Evolutionary conservation across 2,797 vertebrate genomes (phyloP), one percentile per base, ranked within the genome.

Genomic region (Crax fasciolata): DNA sequence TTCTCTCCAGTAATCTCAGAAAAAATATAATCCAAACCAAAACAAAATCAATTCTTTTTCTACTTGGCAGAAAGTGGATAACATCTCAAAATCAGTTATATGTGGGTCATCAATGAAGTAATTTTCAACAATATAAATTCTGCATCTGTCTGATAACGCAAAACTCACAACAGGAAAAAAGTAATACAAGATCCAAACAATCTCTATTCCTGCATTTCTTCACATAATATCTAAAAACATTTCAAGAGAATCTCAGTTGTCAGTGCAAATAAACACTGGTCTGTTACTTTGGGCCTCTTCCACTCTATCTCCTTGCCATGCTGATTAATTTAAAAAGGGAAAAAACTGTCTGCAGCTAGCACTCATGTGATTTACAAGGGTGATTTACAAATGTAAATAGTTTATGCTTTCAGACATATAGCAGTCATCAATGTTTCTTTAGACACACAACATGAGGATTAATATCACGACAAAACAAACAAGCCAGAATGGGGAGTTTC

Each of bases 1-100:
- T 96, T 83, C 19, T 89, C 57, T 91, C 51, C 23, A 80, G n/a
- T 72, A 44, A 84, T 67, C 49, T 67, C 46, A 77, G 62, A 93
- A 87, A 80, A 81, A 89, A 49, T n/a, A 52, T 32, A 67, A 41
- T 24, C 43, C 48, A 78, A 78, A 93, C 12, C 13, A 84, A n/a
- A 80, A 65, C 46, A 91, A 93, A 95, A 76, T 30, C 2, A 35
- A 4, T 49, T 82, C 0, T 55, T 44, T 87, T 58, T 66, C 39
- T 91, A 93, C 81, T 87, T 25, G 78, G 32, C 14, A 43, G 35
- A 65, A 52, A 91, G 18, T 55, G 32, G 52, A 43, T 43, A 87
- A 38, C 61, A 90, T 73, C 43, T 92, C 24, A 76, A 89, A 89
- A 72, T 78, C 44, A 80, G 6, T 79, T 74, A 51, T 13, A 43